These are phyloP conservation scores for Astropecten irregularis DNA, from an alignment of 53 echinoderm and acorn worm genomes.

Conservation along the genomic window DNA sequence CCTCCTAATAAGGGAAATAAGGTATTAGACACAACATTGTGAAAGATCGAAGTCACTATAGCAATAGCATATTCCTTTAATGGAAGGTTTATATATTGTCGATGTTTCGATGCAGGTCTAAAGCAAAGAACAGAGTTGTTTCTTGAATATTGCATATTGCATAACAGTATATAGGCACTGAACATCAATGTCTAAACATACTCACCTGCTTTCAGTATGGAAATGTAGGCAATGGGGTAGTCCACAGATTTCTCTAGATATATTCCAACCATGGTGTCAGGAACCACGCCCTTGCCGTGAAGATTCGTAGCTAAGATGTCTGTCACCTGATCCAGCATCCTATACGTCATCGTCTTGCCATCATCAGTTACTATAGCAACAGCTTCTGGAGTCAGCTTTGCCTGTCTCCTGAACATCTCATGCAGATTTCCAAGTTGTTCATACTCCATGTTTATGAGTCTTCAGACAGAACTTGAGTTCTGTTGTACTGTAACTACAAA, in stretches of 20 bases:
- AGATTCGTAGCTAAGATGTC: slow-evolving; percentile 57
- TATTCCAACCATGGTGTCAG: slow-evolving; percentile 58
- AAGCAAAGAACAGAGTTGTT: too few relatives aligned
- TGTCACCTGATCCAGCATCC: slow-evolving; percentile 48
- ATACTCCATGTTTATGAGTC: slow-evolving; percentile 56
- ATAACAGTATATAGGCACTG: too few relatives aligned
- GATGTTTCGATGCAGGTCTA: too few relatives aligned
- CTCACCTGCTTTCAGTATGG: slow-evolving; percentile 62
- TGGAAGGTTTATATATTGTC: too few relatives aligned
- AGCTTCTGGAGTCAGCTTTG: slow-evolving; percentile 38
- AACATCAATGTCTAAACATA: too few relatives aligned
- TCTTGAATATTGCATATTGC: too few relatives aligned
- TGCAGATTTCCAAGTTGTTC: slow-evolving; percentile 58
- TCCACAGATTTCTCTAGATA: slow-evolving; percentile 56
- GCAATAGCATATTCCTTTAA: too few relatives aligned
- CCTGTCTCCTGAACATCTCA: slow-evolving; percentile 62
- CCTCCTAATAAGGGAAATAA: slow-evolving; percentile 24
- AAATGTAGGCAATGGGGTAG: slow-evolving; percentile 52
- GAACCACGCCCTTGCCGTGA: slow-evolving; percentile 42
- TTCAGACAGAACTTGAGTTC: too few relatives aligned
- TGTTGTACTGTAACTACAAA: neutral
- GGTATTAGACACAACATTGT: too few relatives aligned
- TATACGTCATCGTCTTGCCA: slow-evolving; percentile 52
- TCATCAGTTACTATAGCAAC: slow-evolving; percentile 58
- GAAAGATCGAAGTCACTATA: too few relatives aligned